Evolutionary conservation across 2,113 vertebrate species (phyloP), one percentile per base, ranked within the genome.

Genomic region (Nothocercus nigrocapillus): DNA sequence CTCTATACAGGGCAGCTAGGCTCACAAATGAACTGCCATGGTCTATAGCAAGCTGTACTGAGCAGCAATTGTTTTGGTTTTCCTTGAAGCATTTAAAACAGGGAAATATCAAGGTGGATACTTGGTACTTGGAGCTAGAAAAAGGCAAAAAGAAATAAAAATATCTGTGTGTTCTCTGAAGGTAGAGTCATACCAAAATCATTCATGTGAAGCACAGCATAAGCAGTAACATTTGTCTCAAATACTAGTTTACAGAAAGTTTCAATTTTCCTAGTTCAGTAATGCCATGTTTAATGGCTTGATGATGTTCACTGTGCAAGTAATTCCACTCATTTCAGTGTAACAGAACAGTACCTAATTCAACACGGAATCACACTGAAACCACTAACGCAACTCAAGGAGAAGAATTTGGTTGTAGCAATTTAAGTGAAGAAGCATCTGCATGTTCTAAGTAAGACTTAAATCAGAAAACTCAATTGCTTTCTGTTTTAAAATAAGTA

Each of bases 401-500:
- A 76, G 17, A 79, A 83, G 25, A 93, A 66, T 77, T 66, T 24
- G 9, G 9, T 73, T 74, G 61, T 22, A 86, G 21, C 30, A 58
- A 49, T 78, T 90, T 54, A 66, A 74, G 38, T 32, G 21, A 74
- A 91, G 49, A 16, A 67, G 25, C 19, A 86, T 58, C 59, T 58
- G 12, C 61, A 86, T 78, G 54, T 63, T 83, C 63, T 49, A 77
- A 90, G 69, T 61, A 84, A 67, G 61, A 78, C 27, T 49, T 94
- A 44, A 81, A 86, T 20, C 15, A 86, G 77, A 53, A 86, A 89
- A 67, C n/a, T 88, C 53, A 34, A 54, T 81, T 49, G 25, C 69
- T 67, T 94, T 27, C 49, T n/a, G 58, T 90, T 73, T 45, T 62
- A 36, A 91, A 84, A 32, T n/a, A 84, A 82, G 62, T 82, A 78